Conservation (phyloP, 1,140 invertebrate genomes). For the Calosoma granatense region DNA sequence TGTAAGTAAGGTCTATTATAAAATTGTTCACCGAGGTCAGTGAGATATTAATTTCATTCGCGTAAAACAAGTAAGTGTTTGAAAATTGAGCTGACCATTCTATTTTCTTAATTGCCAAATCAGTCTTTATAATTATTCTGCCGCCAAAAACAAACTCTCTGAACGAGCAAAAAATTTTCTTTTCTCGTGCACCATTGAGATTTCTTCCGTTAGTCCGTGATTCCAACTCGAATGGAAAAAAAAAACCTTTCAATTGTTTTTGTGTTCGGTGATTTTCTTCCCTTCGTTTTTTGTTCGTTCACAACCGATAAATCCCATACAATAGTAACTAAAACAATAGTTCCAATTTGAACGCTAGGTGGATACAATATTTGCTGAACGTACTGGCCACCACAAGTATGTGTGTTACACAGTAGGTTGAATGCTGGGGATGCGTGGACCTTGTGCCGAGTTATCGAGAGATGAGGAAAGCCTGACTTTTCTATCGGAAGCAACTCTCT, state of each 20-base stretch:
- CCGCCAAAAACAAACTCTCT: too few relatives aligned
- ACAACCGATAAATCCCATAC: background rate
- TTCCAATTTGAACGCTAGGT: background rate
- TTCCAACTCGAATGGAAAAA: too few relatives aligned
- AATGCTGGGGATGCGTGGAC: background rate
- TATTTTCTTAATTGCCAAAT: too few relatives aligned
- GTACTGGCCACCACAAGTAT: background rate
- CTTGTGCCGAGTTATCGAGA: background rate
- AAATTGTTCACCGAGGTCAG: too few relatives aligned
- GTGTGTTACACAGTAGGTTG: background rate
- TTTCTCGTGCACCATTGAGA: too few relatives aligned
- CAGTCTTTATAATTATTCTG: too few relatives aligned
- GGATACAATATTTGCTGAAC: background rate
- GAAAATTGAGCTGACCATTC: too few relatives aligned
- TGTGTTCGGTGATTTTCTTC: background rate
- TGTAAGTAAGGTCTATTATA: too few relatives aligned
- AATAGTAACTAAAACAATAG: background rate
- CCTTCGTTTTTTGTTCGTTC: background rate
- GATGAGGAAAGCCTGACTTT: background rate
- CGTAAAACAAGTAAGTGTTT: too few relatives aligned
- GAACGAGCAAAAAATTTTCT: too few relatives aligned
- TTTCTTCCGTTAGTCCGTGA: too few relatives aligned
- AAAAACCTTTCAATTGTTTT: background rate
- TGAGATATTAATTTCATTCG: too few relatives aligned
- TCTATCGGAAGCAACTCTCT: background rate